A percentile compares a stretch with the other conserved stretches of the same genome.
phyloP scores from a whole-genome alignment of 2,113 vertebrate genomes.

The Chlamydotis undulata region DNA sequence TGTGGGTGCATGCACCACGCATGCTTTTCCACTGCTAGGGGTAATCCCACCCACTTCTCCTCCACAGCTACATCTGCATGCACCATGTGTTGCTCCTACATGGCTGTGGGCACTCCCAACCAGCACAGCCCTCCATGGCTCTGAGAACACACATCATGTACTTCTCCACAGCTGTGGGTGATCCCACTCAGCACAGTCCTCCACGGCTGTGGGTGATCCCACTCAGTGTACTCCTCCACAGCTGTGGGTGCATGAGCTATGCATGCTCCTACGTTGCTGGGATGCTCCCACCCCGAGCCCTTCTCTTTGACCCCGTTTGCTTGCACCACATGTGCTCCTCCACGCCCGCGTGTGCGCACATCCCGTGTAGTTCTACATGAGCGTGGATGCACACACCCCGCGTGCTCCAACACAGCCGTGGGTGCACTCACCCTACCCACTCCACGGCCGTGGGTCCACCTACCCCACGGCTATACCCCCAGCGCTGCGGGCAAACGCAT shows the following conservation, averaged over 20 bases:
- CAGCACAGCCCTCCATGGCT: rapidly evolving
- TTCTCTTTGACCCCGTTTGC: rapidly evolving
- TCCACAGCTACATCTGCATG: not conserved
- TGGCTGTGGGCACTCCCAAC: rapidly evolving
- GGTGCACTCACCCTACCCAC: rapidly evolving
- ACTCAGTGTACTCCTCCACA: not conserved
- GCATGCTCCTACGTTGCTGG: no score
- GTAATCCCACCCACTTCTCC: not conserved
- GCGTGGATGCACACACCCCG: rapidly evolving
- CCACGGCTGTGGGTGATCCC: not conserved
- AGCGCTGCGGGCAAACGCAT: rapidly evolving
- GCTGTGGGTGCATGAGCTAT: not conserved
- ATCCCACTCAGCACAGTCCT: not conserved
- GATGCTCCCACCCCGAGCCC: not conserved
- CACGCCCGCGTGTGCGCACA: rapidly evolving
- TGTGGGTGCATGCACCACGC: rapidly evolving
- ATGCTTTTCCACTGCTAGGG: rapidly evolving
- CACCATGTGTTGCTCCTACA: not conserved
- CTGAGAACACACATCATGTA: rapidly evolving
- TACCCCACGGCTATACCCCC: rapidly evolving
- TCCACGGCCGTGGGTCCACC: rapidly evolving
- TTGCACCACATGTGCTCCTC: no score
- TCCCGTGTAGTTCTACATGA: rapidly evolving
- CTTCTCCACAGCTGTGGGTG: not conserved
- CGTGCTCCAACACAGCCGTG: rapidly evolving